Percentiles rank a stretch among this genome's conserved stretches.
Conservation (phyloP, 2,113 vertebrate genomes). For the Channa argus region DNA sequence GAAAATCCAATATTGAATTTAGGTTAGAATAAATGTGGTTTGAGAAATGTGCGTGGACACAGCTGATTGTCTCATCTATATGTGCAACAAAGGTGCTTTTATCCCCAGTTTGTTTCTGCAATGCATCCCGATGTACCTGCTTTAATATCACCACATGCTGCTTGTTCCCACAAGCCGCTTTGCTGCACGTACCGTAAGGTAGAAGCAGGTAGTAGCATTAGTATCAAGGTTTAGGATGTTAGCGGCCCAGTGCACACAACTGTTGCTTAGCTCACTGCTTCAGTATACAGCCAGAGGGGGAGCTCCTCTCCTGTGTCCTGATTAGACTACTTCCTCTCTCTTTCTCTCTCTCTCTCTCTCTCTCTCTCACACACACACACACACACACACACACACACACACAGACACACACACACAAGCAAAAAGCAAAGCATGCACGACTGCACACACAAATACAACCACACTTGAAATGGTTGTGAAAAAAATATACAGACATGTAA, state of each 20-base stretch:
- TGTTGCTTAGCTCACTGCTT: conserved; percentile 68
- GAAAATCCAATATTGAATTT: conserved; percentile 61
- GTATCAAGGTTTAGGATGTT: conserved; percentile 54
- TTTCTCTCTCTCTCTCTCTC: not conserved
- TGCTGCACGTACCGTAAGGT: not conserved
- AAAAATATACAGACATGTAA: conserved; percentile 52
- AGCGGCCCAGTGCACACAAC: conserved; percentile 56
- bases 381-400: conserved; percentile 9
- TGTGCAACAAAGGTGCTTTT: conserved; percentile 8
- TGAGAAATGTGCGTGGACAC: conserved; percentile 55
- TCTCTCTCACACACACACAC: not conserved
- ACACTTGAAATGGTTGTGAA: conserved; percentile 31
- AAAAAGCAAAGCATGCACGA: conserved; percentile 5
- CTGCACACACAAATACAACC: conserved; percentile 18
- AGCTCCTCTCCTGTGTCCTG: conserved; percentile 63
- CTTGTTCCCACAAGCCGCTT: conserved; percentile 38
- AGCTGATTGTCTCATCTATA: conserved; percentile 56
- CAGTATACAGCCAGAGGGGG: conserved; percentile 64
- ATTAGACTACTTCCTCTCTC: conserved; percentile 41
- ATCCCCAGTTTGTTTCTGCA: conserved; percentile 4
- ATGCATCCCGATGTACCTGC: conserved; percentile 11
- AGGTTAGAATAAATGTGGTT: conserved; percentile 40
- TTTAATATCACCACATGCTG: conserved; percentile 19
- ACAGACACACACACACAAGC: not conserved
- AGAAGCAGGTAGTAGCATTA: conserved; percentile 50